These are phyloP conservation scores for Hozukius guyotensis DNA, from an alignment of 2,797 vertebrate species.

Conservation along the genomic window DNA sequence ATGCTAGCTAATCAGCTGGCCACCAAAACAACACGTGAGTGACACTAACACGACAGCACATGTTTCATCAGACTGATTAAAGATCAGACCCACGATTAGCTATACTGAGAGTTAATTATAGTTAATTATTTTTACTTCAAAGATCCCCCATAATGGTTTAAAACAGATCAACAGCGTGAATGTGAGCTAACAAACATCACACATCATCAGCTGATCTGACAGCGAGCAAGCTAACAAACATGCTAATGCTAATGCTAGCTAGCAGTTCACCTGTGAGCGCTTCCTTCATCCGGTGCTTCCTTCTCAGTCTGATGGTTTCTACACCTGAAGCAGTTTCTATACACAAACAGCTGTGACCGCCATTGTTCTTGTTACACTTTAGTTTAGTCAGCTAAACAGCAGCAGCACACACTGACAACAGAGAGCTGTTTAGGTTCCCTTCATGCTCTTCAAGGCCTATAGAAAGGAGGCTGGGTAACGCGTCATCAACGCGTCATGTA, in stretches of 20 bases:
- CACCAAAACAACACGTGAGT: background rate
- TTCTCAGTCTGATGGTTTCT: background rate
- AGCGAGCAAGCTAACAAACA: conserved; percentile 3
- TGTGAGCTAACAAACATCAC: too few species aligned
- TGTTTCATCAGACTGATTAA: background rate
- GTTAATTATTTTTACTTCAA: accelerated
- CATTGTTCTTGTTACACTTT: background rate
- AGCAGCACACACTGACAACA: background rate
- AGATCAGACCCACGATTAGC: background rate
- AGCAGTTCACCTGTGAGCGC: conserved; percentile 27
- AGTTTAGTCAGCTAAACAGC: background rate
- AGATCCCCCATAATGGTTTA: background rate
- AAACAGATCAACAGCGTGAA: background rate
- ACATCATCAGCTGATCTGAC: conserved; percentile 23
- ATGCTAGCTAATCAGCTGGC: background rate
- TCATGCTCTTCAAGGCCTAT: background rate
- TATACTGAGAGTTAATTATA: background rate
- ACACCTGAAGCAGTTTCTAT: background rate
- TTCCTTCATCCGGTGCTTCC: background rate
- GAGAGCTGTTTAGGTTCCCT: background rate
- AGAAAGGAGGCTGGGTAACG: too few species aligned
- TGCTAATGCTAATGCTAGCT: conserved; percentile 52
- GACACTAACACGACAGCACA: background rate
- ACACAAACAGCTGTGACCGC: background rate
- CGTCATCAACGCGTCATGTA: too few species aligned